Evolutionary conservation across 2,888 invertebrate species (phyloP).

Genomic region (Scaptomyza flava): DNA sequence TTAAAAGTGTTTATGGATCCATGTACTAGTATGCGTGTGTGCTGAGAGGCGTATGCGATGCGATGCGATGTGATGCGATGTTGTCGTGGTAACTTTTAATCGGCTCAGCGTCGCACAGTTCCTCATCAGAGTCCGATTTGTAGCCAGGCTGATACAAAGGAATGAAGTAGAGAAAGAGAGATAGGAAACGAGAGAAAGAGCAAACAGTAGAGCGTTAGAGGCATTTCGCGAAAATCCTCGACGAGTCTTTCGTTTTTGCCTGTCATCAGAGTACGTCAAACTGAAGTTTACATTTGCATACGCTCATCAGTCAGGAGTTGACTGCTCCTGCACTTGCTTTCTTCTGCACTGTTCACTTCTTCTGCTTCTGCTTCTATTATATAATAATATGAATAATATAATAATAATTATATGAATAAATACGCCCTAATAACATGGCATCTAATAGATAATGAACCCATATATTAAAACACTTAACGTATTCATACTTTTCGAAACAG

Average conservation of each 20-base stretch:
- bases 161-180: not conserved
- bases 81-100: conserved; percentile 80
- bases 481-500: no score
- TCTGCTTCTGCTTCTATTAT: not conserved
- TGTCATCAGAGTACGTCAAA: conserved; percentile 65
- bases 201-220: conserved; percentile 10
- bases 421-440: no score
- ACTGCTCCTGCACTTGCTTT: conserved; percentile 25
- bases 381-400: no score
- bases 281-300: conserved; percentile 72
- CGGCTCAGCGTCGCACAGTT: conserved; percentile 70
- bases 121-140: conserved; percentile 42
- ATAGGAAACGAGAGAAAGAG: not conserved
- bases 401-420: no score
- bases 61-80: conserved; percentile 36
- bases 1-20: conserved; percentile 18
- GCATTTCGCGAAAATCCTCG: conserved; percentile 34
- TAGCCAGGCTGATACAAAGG: no score
- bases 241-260: conserved; percentile 37
- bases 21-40: conserved; percentile 3
- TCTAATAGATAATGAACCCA: no score
- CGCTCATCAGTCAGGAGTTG: conserved; percentile 65
- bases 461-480: no score
- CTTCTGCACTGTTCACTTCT: conserved; percentile 1
- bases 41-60: conserved; percentile 4